Conservation (phyloP, 2,797 vertebrate species). For the Hypotaenidia philippensis region DNA sequence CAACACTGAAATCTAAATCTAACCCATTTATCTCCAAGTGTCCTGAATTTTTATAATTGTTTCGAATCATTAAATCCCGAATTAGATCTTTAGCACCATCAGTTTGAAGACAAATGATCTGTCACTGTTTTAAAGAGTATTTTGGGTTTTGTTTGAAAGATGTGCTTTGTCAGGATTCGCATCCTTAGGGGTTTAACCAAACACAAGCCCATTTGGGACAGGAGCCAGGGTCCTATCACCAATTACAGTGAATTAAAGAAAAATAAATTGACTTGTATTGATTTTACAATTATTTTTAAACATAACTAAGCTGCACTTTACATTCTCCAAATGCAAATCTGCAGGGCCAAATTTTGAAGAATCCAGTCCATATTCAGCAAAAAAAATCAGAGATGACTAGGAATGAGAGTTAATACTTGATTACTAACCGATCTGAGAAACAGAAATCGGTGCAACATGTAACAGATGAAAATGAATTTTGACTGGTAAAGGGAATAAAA, state of each 20-base stretch:
- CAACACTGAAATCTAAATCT: neutral
- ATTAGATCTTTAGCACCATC: neutral
- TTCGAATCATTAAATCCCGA: neutral
- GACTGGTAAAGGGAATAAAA: neutral
- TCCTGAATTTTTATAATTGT: neutral
- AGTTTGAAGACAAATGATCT: neutral
- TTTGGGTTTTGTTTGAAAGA: neutral
- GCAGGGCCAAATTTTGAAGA: neutral
- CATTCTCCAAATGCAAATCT: neutral
- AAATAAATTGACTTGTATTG: neutral
- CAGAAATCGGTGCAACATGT: neutral
- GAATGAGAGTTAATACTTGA: neutral
- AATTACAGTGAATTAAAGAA: neutral
- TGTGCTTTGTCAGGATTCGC: neutral
- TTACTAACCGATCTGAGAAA: conserved; percentile 5
- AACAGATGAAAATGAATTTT: neutral
- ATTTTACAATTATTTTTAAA: neutral
- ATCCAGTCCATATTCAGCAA: neutral
- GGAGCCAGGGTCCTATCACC: neutral
- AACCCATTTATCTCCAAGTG: neutral
- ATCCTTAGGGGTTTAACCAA: neutral
- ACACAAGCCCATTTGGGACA: neutral
- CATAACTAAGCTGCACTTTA: neutral
- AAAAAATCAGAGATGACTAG: neutral
- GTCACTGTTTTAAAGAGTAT: neutral